Percentiles rank a stretch among this genome's conserved stretches.
These are phyloP conservation scores for Lithodes maja DNA, from an alignment of 2,888 invertebrate genomes.

Conservation along the genomic window DNA sequence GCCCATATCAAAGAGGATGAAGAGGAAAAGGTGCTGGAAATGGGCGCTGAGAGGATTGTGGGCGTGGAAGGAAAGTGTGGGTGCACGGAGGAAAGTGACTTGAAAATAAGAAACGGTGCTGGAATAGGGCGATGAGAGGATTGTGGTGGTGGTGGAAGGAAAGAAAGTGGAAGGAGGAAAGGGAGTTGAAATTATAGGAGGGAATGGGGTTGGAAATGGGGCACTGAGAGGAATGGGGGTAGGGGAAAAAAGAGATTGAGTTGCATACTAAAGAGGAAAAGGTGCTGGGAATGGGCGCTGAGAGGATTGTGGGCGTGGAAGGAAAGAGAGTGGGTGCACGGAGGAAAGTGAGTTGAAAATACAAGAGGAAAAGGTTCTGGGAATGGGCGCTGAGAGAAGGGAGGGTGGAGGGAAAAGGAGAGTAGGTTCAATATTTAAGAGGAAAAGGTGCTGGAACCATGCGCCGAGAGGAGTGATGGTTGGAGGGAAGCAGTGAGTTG, in stretches of 20 bases:
- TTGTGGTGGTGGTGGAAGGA: slow-evolving; percentile 2
- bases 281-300: not conserved
- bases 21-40: slow-evolving; percentile 10
- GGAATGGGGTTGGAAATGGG: slow-evolving; percentile 33
- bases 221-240: slow-evolving; percentile 38
- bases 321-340: not conserved
- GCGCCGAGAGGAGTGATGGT: not conserved
- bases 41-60: not conserved
- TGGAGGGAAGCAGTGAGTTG: not conserved
- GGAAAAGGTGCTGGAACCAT: not conserved
- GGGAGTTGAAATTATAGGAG: not conserved
- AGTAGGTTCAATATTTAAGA: not conserved
- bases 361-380: not conserved
- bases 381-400: not conserved
- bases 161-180: slow-evolving; percentile 18
- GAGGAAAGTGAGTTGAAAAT: not conserved
- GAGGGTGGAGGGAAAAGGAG: not conserved
- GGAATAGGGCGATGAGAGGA: not conserved
- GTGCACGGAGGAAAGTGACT: not conserved
- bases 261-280: not conserved
- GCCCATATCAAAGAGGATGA: slow-evolving; percentile 39
- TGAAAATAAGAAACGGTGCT: not conserved
- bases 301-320: not conserved
- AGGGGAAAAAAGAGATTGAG: not conserved
- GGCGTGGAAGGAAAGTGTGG: not conserved